Base-by-base conservation (phyloP, 2,888 invertebrate genomes). In the Ypsolopha sequella region DNA sequence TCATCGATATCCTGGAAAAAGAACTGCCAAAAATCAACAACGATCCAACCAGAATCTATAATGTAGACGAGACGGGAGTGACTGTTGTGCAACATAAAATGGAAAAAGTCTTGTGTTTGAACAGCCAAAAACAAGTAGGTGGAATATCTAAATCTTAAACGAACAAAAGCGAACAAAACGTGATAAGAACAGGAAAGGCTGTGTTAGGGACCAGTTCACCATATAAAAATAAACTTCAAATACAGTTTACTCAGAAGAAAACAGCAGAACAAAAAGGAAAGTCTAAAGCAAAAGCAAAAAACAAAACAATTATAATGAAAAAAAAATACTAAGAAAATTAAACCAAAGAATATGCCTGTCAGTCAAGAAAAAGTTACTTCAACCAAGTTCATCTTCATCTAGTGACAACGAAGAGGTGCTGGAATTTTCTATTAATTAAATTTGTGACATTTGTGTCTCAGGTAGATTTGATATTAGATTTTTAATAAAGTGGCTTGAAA, bases 51-150 rank as follows among this genome's bases (percentile, higher is more conserved):
- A 36, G 24, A 38, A 45, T 51, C 11, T 49, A 39, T 38, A 49
- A 51, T 43, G 49, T 52, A 6, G 52, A 52, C 38, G 53, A 51
- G 50, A 51, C 51, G 11, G 36, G 48, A 34, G 39, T 54, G 34
- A 54, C 50, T 35, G 49, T 46, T 44, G 54, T 54, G 36, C 54
- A 36, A 51, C 46, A 52, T 35, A 52, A 54, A 51, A 51, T 38
- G 43, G 34, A 24, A 8, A 51, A 53, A 49, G 52, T 53, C 24
- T 11, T 54, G 35, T 44, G 47, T 43, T 38, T 51, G 14, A 57
- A 54, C 51, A 53, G 53, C 14, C 51, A 56, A 41, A 55, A 55
- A 52, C 53, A 48, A 51, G 54, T 55, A 50, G 54, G 55, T 34
- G 51, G 38, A 51, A 41, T 56, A 72, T 51, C 39, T 2, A 10